Evolutionary conservation across 2,113 vertebrate genomes (phyloP).

Genomic region (Beaufortia kweichowensis): DNA sequence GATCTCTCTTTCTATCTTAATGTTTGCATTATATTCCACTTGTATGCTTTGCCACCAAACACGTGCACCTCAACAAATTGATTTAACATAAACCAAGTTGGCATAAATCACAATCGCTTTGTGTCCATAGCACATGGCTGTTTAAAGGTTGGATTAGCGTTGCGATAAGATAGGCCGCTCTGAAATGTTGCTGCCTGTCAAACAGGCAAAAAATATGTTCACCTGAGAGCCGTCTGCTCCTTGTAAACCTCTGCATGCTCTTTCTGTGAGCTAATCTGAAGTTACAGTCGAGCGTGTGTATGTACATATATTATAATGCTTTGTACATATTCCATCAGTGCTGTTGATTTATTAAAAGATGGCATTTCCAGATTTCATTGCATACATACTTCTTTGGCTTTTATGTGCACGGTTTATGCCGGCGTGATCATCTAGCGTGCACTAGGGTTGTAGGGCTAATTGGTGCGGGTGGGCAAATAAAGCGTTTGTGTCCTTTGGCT

Average conservation of each 20-base stretch:
- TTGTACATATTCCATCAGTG: slow-evolving; percentile 3
- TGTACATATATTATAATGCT: slow-evolving; percentile 21
- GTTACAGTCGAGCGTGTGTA: not conserved
- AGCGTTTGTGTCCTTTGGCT: slow-evolving; percentile 7
- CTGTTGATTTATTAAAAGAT: slow-evolving; percentile 26
- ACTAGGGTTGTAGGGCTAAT: not conserved
- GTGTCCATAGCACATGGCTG: slow-evolving; percentile 1
- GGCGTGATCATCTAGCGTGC: not conserved
- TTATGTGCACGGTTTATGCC: not conserved
- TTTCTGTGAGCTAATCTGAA: slow-evolving; percentile 3
- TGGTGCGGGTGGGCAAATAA: not conserved
- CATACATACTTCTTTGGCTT: slow-evolving; percentile 38
- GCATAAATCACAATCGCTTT: slow-evolving; percentile 1
- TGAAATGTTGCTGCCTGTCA: slow-evolving; percentile 16
- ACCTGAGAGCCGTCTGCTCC: not conserved
- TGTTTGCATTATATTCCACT: slow-evolving; percentile 16
- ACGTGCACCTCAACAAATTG: slow-evolving; percentile 1
- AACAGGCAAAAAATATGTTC: slow-evolving; percentile 15
- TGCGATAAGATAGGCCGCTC: slow-evolving; percentile 23
- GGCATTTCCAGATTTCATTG: slow-evolving; percentile 50
- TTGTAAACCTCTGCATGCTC: not conserved
- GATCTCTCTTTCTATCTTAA: not conserved
- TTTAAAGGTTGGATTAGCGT: slow-evolving; percentile 28
- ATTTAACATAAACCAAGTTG: slow-evolving; percentile 27
- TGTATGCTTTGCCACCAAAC: not conserved